Evolutionary conservation across 1,140 invertebrate species (phyloP), one percentile per base, ranked within the genome.

Genomic region (Pectinophora gossypiella): DNA sequence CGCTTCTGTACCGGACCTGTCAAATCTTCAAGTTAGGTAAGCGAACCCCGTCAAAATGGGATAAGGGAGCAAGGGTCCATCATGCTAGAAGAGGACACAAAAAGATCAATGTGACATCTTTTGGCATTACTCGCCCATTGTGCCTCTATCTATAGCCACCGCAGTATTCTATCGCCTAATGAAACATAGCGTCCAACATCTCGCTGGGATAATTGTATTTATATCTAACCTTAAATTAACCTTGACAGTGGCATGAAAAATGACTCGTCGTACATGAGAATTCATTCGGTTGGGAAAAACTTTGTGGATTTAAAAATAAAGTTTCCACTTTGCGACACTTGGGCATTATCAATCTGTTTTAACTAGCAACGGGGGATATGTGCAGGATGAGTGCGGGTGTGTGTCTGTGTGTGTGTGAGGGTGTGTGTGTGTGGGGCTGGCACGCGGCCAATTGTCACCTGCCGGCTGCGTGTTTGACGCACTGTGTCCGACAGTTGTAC

Each of bases 171-270:
- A 61, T 68, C 51, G 54, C 55, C 52, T 27, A 64, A 68, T 62
- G 57, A 67, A 62, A 68, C 61, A 72, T 68, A 60, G 56, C 60
- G 51, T 52, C 57, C 43, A 47, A 53, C 70, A 66, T 72, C 74
- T 62, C 64, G 51, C 67, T 51, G 56, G 48, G 58, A 66, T 59
- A 53, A 59, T 56, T 38, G 55, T 85, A 85, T 85, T 82, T 82
- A 79, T 82, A 84, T 51, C 68, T 48, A 84, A 86, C 83, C 83
- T 84, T 82, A 85, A 76, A 83, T 84, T 72, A 83, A 86, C 83
- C 83, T 86, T 86, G 83, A 81, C 80, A 83, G 73, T 79, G 75
- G 64, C 70, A 76, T 82, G 76, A 82, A 76, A 85, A 80, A 84
- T 78, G 56, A 61, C 56, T 63, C 71, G 64, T 67, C 60, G 62